Percentiles rank a stretch among this genome's conserved stretches.
Evolutionary conservation across 2,888 invertebrate species (phyloP).

Genomic region (Synergus itoensis): DNA sequence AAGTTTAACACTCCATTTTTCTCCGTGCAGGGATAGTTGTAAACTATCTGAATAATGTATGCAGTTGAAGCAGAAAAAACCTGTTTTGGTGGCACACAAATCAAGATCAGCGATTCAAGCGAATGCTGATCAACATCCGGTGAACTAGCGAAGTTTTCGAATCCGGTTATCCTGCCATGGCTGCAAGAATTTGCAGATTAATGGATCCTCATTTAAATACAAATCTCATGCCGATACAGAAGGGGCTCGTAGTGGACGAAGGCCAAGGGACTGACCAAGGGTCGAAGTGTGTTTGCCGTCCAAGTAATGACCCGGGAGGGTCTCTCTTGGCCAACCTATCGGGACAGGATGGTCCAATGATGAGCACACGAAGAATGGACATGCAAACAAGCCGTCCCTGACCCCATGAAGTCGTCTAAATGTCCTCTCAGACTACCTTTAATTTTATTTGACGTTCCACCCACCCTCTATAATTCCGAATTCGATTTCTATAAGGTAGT

Average conservation of each 20-base stretch:
- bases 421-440: constrained; percentile 56
- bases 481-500: constrained; percentile 20
- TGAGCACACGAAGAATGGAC: constrained; percentile 72
- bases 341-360: constrained; percentile 67
- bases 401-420: constrained; percentile 56
- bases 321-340: constrained; percentile 59
- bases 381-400: constrained; percentile 74
- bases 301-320: constrained; percentile 76
- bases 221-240: constrained; percentile 77
- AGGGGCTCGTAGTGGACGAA: constrained; percentile 57
- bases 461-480: constrained; percentile 53
- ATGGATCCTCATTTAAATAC: constrained; percentile 78
- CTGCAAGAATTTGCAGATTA: constrained; percentile 76
- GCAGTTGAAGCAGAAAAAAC: background rate
- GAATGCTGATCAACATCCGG: constrained; percentile 55
- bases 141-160: constrained; percentile 52
- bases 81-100: background rate
- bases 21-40: background rate
- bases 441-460: constrained; percentile 58
- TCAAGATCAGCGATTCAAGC: constrained; percentile 22
- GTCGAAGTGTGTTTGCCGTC: constrained; percentile 77
- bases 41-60: background rate
- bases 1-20: too few relatives aligned
- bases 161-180: constrained; percentile 53
- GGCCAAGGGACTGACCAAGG: constrained; percentile 71